Base-by-base conservation (phyloP, 2,113 vertebrate genomes). In the Felis chaus region DNA sequence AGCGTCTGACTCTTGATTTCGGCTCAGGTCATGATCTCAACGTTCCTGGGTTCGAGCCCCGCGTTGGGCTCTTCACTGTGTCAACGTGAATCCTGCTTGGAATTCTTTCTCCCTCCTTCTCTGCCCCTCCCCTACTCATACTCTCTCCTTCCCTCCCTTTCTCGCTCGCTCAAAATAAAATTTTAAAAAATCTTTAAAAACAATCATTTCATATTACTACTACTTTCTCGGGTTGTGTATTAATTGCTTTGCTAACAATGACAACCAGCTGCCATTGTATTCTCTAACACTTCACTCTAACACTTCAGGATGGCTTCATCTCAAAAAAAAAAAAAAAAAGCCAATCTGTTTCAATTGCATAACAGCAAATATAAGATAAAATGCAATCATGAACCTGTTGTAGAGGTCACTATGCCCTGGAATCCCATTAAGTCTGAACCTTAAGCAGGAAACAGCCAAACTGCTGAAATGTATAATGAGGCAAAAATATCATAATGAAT, bases 401-500 rank as follows among this genome's bases (percentile, higher is more conserved):
- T 10, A 55, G 74, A 88, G 78, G 69, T 71, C 41, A 27, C 93
- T 25, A 10, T 1, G 16, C 21, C 36, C 69, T 69, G 33, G 48
- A 83, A 55, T 57, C n/a, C 39, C 91, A 94, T 93, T 63, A 69
- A 69, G n/a, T 69, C 3, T 36, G 19, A 85, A 55, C 84, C 45
- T 15, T 29, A 68, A 85, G 65, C 63, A 91, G 91, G 57, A 92
- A 94, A 76, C 65, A 95, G 82, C 23, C 79, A 61, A 85, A 69
- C 41, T 53, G 85, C 53, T 85, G 48, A 94, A 95, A 81, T 55
- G 78, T 36, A 68, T 73, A 94, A 96, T 15, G 71, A 96, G 66
- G 57, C 85, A 80, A 73, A 73, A 92, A 80, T 36, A 63, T 73
- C 68, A 36, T 73, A 82, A 97, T 92, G 78, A 96, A 79, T 73